Conservation (phyloP, 2,113 vertebrate genomes). For the Lates calcarifer region DNA sequence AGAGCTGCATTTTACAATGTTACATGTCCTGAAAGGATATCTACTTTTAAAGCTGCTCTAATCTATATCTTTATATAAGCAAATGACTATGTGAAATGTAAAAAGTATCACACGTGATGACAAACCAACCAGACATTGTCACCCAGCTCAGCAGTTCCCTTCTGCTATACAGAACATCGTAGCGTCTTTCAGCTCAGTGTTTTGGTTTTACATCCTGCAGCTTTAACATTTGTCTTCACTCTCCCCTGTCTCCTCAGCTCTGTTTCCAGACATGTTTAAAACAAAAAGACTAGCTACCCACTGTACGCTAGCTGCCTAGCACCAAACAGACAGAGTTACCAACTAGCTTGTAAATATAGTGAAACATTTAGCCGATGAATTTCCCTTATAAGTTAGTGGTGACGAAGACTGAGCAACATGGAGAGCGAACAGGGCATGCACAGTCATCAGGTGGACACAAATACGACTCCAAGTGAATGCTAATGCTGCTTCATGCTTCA, state of each 20-base stretch:
- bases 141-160: neutral
- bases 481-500: too few relatives aligned
- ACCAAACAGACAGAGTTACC: too few relatives aligned
- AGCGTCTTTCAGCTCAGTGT: neutral
- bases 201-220: too few relatives aligned
- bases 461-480: neutral
- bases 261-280: too few relatives aligned
- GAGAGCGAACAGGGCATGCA: neutral
- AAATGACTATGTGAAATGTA: neutral
- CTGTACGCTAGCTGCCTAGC: too few relatives aligned
- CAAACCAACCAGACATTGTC: neutral
- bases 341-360: too few relatives aligned
- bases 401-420: neutral
- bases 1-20: neutral
- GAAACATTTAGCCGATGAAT: too few relatives aligned
- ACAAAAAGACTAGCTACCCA: too few relatives aligned
- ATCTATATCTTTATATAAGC: neutral
- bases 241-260: too few relatives aligned
- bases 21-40: neutral
- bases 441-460: neutral
- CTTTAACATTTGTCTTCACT: neutral
- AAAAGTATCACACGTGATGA: too few relatives aligned
- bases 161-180: neutral
- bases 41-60: neutral
- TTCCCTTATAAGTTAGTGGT: too few relatives aligned